Evolutionary conservation across 2,797 vertebrate genomes (phyloP).

Genomic region (Scleropages formosus): DNA sequence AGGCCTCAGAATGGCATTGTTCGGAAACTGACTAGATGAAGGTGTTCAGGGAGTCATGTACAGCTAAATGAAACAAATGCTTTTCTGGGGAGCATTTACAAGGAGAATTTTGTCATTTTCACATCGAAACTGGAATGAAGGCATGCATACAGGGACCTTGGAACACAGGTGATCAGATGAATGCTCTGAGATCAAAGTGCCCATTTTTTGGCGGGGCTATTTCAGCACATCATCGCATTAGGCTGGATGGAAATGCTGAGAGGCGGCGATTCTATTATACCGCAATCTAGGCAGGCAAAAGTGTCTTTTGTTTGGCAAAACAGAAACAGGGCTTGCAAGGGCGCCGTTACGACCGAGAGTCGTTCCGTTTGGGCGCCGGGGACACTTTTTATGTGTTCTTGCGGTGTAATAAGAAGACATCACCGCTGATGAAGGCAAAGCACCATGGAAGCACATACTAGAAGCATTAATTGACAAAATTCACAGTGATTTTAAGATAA

Average conservation of each 20-base stretch:
- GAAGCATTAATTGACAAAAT: too few species aligned
- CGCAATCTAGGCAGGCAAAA: not conserved
- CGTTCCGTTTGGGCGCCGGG: not conserved
- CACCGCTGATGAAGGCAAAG: constrained; percentile 10
- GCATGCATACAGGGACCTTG: not conserved
- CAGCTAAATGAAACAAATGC: not conserved
- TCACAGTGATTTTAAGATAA: too few species aligned
- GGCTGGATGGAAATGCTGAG: not conserved
- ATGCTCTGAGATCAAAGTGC: not conserved
- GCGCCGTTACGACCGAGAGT: not conserved
- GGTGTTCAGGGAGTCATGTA: not conserved
- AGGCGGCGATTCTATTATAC: not conserved
- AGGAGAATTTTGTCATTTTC: not conserved
- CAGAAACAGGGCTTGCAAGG: not conserved
- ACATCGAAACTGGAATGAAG: not conserved
- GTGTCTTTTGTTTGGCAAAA: not conserved
- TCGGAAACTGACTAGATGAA: not conserved
- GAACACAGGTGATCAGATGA: not conserved
- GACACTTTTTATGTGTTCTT: constrained; percentile 1
- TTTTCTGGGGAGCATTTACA: not conserved
- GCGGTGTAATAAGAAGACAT: constrained; percentile 1
- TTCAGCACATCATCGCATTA: constrained; percentile 4
- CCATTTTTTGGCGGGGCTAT: not conserved
- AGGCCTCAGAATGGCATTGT: not conserved
- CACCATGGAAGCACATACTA: not conserved